Base-by-base conservation (phyloP, 2,888 invertebrate species). In the Phymatocera aterrima region DNA sequence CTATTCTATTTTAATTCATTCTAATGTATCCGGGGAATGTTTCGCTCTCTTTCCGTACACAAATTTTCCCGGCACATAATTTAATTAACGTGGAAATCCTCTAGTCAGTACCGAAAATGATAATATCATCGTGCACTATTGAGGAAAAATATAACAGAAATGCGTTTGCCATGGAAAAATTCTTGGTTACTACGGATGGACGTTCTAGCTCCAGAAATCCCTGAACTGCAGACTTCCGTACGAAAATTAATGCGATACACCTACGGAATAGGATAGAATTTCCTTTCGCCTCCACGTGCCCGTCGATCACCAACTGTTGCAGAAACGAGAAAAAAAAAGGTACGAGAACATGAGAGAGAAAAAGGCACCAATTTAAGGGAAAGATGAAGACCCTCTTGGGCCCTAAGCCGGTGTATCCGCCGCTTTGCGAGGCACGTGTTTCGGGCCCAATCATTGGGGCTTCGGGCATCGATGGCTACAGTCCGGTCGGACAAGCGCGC, bases 341-440 rank as follows among this genome's bases (percentile, higher is more conserved):
- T 70, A 60, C 48, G 54, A 54, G 51, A 78, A 79, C n/a, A n/a
- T n/a, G 43, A 79, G 79, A 46, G 43, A 78, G 51, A 77, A 79
- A 79, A 77, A n/a, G n/a, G n/a, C n/a, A n/a, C n/a, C n/a, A n/a
- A 74, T 78, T 75, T 79, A 60, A 79, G 48, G 3, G 48, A 54
- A 18, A 34, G 43, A 34, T 51, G 65, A 81, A 79, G 79, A 72
- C 77, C 64, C 65, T 64, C 31, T 70, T 34, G 75, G 77, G 77
- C 77, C 72, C 79, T 78, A 83, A 84, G 84, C 83, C 81, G 80
- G 78, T 80, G 83, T 79, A 83, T 82, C 81, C 81, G 51, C 83
- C 79, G 75, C 77, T 64, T 68, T 43, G 78, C 79, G 78, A 78
- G 82, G 88, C 88, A 87, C 88, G 88, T 86, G 88, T 88, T 86